Conservation (phyloP, 2,113 vertebrate genomes). For the Myotis davidii region DNA sequence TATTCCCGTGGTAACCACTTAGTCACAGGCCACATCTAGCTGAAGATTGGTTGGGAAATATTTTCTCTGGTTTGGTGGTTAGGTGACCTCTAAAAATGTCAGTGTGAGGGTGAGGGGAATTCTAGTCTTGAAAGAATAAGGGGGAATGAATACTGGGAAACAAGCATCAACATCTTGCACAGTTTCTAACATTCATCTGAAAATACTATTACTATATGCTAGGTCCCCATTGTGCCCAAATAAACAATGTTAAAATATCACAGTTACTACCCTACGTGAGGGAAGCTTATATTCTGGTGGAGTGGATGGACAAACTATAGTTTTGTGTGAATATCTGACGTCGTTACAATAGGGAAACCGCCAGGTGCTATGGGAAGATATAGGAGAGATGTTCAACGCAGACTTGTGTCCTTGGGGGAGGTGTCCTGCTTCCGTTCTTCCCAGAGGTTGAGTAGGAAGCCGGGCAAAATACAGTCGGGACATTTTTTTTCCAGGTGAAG, state of each 20-base stretch:
- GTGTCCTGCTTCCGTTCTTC: neutral
- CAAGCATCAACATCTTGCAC: neutral
- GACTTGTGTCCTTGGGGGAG: accelerated
- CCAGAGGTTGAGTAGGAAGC: neutral
- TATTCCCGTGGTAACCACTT: neutral
- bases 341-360: neutral
- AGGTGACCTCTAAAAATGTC: neutral
- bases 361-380: neutral
- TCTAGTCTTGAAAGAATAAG: neutral
- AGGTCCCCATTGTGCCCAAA: neutral
- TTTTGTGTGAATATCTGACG: neutral
- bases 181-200: neutral
- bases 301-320: neutral
- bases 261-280: neutral
- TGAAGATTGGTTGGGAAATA: neutral
- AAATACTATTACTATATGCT: neutral
- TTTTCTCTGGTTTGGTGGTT: neutral
- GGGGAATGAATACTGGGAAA: neutral
- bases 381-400: neutral
- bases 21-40: neutral
- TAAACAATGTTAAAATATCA: neutral
- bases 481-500: neutral
- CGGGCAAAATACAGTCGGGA: neutral
- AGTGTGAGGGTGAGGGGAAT: neutral
- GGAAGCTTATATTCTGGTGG: neutral